These are phyloP conservation scores for Conops quadrifasciatus DNA, from an alignment of 2,888 invertebrate genomes.

Conservation along the genomic window DNA sequence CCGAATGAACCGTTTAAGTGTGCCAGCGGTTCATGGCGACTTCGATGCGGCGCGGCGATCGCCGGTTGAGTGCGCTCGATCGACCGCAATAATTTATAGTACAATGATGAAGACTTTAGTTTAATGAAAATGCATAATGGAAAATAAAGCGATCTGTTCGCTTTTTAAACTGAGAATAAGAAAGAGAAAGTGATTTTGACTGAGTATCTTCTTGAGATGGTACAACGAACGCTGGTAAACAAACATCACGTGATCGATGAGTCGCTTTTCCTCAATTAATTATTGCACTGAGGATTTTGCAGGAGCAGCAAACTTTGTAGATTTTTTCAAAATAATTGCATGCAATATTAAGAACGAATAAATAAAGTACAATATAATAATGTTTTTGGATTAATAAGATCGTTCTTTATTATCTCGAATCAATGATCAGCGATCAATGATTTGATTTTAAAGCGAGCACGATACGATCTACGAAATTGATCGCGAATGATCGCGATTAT, in stretches of 20 bases:
- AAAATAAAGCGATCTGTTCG: background rate
- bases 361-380: too few species aligned
- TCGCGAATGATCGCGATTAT: too few species aligned
- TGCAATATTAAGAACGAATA: constrained; percentile 21
- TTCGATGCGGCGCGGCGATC: background rate
- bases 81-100: background rate
- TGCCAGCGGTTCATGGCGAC: constrained; percentile 27
- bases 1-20: constrained; percentile 24
- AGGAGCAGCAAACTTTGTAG: too few species aligned
- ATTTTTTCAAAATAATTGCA: too few species aligned
- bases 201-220: background rate
- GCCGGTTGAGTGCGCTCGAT: background rate
- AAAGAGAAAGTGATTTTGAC: background rate
- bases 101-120: background rate
- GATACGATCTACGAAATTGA: too few species aligned
- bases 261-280: constrained; percentile 22
- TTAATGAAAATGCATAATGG: background rate
- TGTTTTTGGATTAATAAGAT: too few species aligned
- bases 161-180: background rate
- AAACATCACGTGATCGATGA: constrained; percentile 28
- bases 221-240: constrained; percentile 25
- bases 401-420: too few species aligned
- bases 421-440: too few species aligned
- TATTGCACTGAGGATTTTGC: constrained; percentile 13
- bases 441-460: too few species aligned